Evolutionary conservation across 2,888 invertebrate genomes (phyloP).

Genomic region (Lasius fuliginosus): DNA sequence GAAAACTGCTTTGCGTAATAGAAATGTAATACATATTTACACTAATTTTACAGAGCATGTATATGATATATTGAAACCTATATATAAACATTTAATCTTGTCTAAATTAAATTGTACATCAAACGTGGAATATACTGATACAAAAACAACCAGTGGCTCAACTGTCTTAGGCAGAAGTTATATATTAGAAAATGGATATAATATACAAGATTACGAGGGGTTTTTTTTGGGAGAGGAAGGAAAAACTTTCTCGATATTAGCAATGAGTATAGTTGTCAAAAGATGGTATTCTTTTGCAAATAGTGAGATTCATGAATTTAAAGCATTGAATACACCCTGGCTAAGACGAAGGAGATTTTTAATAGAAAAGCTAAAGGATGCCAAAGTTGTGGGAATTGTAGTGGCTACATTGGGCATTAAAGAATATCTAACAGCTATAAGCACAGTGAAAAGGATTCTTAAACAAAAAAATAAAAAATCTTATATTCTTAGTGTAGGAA

Average conservation of each 20-base stretch:
- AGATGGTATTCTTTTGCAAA: slow-evolving; percentile 89
- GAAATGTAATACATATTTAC: slow-evolving; percentile 24
- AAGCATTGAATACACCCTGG: slow-evolving; percentile 88
- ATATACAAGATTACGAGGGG: slow-evolving; percentile 88
- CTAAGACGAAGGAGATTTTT: slow-evolving; percentile 94
- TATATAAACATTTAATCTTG: slow-evolving; percentile 73
- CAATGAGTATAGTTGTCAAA: slow-evolving; percentile 87
- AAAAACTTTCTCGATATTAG: slow-evolving; percentile 89
- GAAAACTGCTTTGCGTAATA: not conserved
- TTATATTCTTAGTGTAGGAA: slow-evolving; percentile 97
- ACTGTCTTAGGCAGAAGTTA: slow-evolving; percentile 80
- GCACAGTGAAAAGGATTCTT: slow-evolving; percentile 90
- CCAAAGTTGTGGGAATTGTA: slow-evolving; percentile 94
- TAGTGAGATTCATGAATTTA: slow-evolving; percentile 83
- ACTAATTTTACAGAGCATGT: slow-evolving; percentile 73
- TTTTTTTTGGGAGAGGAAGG: slow-evolving; percentile 90
- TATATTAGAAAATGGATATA: slow-evolving; percentile 74
- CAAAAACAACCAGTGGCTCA: slow-evolving; percentile 57
- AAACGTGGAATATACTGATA: slow-evolving; percentile 75
- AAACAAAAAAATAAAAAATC: slow-evolving; percentile 93
- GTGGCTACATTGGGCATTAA: slow-evolving; percentile 96
- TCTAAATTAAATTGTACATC: slow-evolving; percentile 79
- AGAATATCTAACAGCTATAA: slow-evolving; percentile 92
- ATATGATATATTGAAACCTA: slow-evolving; percentile 68
- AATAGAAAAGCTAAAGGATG: slow-evolving; percentile 97